phyloP scores from a whole-genome alignment of 2,113 vertebrate genomes.

The Pseudolaguvia tuberculata region DNA sequence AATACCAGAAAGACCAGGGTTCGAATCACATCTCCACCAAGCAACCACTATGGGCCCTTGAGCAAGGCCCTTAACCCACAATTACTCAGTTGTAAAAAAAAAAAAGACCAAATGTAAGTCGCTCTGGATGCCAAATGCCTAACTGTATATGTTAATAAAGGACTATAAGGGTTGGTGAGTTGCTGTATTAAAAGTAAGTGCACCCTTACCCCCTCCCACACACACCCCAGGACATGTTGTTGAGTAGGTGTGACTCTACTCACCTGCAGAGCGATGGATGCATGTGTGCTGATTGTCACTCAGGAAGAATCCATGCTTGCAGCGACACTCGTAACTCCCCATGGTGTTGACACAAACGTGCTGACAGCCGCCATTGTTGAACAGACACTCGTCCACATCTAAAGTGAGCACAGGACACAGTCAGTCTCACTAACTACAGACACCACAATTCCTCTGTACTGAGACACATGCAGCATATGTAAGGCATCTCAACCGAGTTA shows the following conservation, averaged over 20 bases:
- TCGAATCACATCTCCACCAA: too few relatives aligned
- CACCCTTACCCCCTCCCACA: too few relatives aligned
- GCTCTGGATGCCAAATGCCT: too few relatives aligned
- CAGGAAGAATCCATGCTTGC: slow-evolving; percentile 92
- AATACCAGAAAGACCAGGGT: too few relatives aligned
- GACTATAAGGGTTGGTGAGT: not conserved
- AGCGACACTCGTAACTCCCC: slow-evolving; percentile 94
- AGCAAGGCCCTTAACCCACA: too few relatives aligned
- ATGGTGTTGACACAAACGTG: slow-evolving; percentile 88
- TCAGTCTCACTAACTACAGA: not conserved
- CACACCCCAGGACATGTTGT: too few relatives aligned
- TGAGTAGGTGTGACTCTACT: slow-evolving; percentile 42
- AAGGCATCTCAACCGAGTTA: too few relatives aligned
- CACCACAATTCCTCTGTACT: not conserved
- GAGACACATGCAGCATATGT: too few relatives aligned
- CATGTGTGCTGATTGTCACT: slow-evolving; percentile 98
- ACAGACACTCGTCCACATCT: slow-evolving; percentile 90
- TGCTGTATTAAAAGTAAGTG: not conserved
- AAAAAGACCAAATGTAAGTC: too few relatives aligned
- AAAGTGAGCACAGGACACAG: slow-evolving; percentile 14
- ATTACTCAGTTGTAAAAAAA: too few relatives aligned
- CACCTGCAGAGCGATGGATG: slow-evolving; percentile 94
- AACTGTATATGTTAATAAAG: too few relatives aligned
- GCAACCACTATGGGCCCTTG: too few relatives aligned
- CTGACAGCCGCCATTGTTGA: slow-evolving; percentile 96